A percentile compares a stretch with the other conserved stretches of the same genome.
These are phyloP conservation scores for Scaptomyza montana DNA, from an alignment of 1,140 invertebrate genomes.

Conservation along the genomic window DNA sequence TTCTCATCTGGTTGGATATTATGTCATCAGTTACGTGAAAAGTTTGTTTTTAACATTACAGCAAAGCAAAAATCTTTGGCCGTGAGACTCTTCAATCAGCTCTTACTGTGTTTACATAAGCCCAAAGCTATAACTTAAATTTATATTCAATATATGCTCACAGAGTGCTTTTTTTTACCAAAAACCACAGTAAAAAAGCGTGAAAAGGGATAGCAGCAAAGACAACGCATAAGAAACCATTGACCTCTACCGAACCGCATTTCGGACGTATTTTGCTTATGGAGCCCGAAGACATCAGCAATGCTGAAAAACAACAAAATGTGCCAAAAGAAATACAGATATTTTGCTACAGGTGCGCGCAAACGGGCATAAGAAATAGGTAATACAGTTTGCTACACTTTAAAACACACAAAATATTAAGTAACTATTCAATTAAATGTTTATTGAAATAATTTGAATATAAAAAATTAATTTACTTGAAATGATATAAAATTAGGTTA, in stretches of 20 bases:
- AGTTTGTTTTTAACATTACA: slow-evolving; percentile 53
- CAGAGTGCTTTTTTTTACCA: slow-evolving; percentile 23
- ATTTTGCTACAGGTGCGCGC: slow-evolving; percentile 12
- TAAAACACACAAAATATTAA: background rate
- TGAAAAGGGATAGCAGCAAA: slow-evolving; percentile 69
- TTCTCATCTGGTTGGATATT: slow-evolving; percentile 30
- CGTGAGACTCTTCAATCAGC: slow-evolving; percentile 17
- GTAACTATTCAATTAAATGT: too few species aligned
- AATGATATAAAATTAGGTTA: too few species aligned
- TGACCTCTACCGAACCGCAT: slow-evolving; percentile 72
- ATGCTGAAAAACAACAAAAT: slow-evolving; percentile 21
- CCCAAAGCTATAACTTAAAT: slow-evolving; percentile 50
- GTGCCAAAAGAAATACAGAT: slow-evolving; percentile 21
- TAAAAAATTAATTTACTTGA: too few species aligned
- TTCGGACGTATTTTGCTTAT: slow-evolving; percentile 73
- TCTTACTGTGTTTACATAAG: slow-evolving; percentile 65
- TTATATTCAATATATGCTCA: slow-evolving; percentile 73
- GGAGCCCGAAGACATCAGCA: slow-evolving; percentile 47
- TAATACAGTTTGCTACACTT: slow-evolving; percentile 2
- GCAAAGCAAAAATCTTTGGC: slow-evolving; percentile 35
- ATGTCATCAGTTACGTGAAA: slow-evolving; percentile 64
- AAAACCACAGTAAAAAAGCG: slow-evolving; percentile 52
- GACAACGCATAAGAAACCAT: slow-evolving; percentile 75
- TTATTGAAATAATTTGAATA: too few species aligned
- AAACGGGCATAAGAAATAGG: slow-evolving; percentile 2